phyloP scores from a whole-genome alignment of 2,888 invertebrate species.

The Mamestra brassicae region DNA sequence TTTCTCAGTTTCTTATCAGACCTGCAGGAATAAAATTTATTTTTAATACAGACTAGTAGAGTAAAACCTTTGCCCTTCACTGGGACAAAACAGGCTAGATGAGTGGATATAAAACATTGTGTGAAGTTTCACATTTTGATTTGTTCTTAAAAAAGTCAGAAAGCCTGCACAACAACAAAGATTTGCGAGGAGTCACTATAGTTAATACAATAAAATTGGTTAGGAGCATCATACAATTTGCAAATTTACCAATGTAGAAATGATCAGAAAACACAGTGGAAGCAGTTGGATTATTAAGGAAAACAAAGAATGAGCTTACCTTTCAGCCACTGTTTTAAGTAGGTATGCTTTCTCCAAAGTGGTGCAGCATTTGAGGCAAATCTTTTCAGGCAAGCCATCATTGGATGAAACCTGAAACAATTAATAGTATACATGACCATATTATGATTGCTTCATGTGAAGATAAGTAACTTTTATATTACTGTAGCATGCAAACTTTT shows the following conservation, averaged over 20 bases:
- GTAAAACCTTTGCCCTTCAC: not conserved
- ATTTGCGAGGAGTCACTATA: not conserved
- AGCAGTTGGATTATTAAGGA: not conserved
- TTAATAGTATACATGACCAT: conserved; percentile 13
- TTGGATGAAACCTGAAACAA: conserved; percentile 80
- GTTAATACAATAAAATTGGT: not conserved
- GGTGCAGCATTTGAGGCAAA: conserved; percentile 86
- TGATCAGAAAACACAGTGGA: not conserved
- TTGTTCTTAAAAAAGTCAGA: not conserved
- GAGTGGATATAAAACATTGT: not conserved
- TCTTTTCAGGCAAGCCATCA: conserved; percentile 88
- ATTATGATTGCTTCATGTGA: not conserved
- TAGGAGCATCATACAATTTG: not conserved
- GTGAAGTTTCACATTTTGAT: not conserved
- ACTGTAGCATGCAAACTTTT: not conserved
- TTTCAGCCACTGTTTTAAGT: conserved; percentile 88
- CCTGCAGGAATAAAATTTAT: conserved; percentile 68
- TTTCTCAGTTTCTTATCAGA: conserved; percentile 85
- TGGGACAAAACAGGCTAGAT: not conserved
- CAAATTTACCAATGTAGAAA: not conserved
- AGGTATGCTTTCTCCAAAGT: conserved; percentile 87
- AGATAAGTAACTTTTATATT: not conserved
- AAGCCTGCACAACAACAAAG: not conserved
- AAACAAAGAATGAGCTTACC: conserved; percentile 70
- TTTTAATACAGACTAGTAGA: not conserved